Percentiles rank a stretch among this genome's conserved stretches.
Evolutionary conservation across 2,797 vertebrate species (phyloP).

Genomic region (Jordanella pulchra): DNA sequence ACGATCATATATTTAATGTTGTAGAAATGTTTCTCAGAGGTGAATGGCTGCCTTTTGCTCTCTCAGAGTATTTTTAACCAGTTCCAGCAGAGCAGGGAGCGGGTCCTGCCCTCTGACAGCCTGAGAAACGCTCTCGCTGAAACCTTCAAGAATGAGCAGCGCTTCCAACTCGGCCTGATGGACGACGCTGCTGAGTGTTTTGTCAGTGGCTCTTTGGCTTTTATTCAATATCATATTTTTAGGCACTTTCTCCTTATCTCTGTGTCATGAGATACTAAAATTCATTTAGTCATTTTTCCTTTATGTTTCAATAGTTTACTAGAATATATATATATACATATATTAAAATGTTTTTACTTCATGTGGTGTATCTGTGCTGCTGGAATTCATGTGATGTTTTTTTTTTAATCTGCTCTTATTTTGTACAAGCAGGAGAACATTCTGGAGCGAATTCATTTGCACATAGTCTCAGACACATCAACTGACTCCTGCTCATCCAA

Average conservation of each 20-base stretch:
- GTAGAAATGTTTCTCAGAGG: neutral
- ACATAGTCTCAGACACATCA: conserved; percentile 89
- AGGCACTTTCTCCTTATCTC: conserved; percentile 8
- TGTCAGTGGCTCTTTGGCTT: conserved; percentile 71
- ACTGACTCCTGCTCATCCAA: conserved; percentile 92
- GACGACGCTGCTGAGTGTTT: conserved; percentile 98
- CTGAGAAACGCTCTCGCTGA: conserved; percentile 93
- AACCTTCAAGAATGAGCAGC: conserved; percentile 96
- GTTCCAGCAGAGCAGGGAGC: conserved; percentile 94
- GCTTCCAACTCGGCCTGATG: conserved; percentile 97
- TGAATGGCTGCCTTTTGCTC: neutral
- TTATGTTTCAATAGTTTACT: neutral
- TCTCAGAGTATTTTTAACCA: conserved; percentile 93
- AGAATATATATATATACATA: too few relatives aligned
- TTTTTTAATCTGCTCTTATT: conserved; percentile 12
- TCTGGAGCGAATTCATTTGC: conserved; percentile 93
- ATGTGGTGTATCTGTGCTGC: neutral
- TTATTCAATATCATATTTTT: conserved; percentile 23
- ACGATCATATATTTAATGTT: neutral
- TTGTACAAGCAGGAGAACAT: conserved; percentile 88
- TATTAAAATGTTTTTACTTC: neutral
- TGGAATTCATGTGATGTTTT: neutral
- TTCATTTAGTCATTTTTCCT: conserved; percentile 13
- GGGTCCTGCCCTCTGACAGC: conserved; percentile 93
- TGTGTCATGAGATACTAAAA: conserved; percentile 5